Conservation (phyloP, 2,113 vertebrate species). For the Pristiophorus japonicus region DNA sequence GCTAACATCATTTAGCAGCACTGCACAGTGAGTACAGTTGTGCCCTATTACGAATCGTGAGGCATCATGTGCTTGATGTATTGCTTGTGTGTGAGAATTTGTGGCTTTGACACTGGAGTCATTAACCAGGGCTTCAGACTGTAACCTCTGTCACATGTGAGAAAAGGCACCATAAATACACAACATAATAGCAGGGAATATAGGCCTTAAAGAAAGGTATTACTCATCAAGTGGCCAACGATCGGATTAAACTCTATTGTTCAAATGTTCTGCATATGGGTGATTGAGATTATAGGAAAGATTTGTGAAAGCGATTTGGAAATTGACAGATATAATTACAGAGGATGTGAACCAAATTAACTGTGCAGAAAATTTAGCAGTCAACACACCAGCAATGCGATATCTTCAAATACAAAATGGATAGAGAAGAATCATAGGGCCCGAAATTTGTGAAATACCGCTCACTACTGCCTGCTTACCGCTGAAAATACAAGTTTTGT, state of each 20-base stretch:
- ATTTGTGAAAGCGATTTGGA: background rate
- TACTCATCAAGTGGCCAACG: background rate
- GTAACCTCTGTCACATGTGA: conserved; percentile 30
- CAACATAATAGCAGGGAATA: conserved; percentile 11
- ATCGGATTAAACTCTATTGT: background rate
- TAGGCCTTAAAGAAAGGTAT: background rate
- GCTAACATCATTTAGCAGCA: conserved; percentile 12
- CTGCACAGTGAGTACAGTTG: conserved; percentile 25
- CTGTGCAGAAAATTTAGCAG: background rate
- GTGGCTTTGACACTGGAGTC: conserved; percentile 25
- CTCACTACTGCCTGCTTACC: too few species aligned
- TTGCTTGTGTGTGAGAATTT: conserved; percentile 31
- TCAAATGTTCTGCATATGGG: background rate
- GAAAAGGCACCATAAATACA: conserved; percentile 26
- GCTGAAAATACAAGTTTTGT: too few species aligned
- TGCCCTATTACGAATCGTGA: conserved; percentile 20
- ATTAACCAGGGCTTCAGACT: conserved; percentile 32
- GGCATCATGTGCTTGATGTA: conserved; percentile 29
- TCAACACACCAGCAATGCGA: background rate
- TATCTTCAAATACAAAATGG: background rate
- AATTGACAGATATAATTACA: background rate
- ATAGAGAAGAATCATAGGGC: background rate
- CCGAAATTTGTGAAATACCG: too few species aligned
- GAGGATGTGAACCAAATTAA: too few species aligned
- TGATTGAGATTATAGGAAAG: background rate